These are phyloP conservation scores for Condylura cristata DNA, from an alignment of 2,113 vertebrate genomes.

Conservation along the genomic window DNA sequence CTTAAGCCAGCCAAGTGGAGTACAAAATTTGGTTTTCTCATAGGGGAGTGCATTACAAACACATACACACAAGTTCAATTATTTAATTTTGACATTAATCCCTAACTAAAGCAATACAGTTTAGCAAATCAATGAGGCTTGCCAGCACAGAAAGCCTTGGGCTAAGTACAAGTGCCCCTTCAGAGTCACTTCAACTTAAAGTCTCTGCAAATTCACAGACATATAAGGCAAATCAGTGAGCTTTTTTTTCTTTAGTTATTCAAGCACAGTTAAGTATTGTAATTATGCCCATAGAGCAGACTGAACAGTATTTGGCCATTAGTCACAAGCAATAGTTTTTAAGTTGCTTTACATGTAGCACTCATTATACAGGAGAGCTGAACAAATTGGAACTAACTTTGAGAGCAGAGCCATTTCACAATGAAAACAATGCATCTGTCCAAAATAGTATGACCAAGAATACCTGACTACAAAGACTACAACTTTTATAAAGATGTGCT, in stretches of 20 bases:
- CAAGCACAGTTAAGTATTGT: conserved; percentile 49
- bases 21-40: conserved; percentile 72
- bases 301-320: conserved; percentile 45
- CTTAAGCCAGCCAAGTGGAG: conserved; percentile 67
- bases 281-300: conserved; percentile 59
- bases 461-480: background rate
- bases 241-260: conserved; percentile 66
- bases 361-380: conserved; percentile 36
- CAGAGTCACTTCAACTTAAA: conserved; percentile 51
- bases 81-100: conserved; percentile 67
- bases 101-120: conserved; percentile 39
- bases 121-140: conserved; percentile 48
- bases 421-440: background rate
- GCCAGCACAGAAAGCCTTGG: background rate
- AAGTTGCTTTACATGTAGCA: conserved; percentile 55
- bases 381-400: background rate
- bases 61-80: conserved; percentile 63
- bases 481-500: background rate
- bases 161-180: conserved; percentile 56
- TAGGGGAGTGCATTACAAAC: conserved; percentile 64
- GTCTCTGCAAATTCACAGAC: conserved; percentile 25
- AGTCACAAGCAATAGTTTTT: conserved; percentile 60
- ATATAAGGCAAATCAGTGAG: conserved; percentile 19
- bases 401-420: background rate
- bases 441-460: conserved; percentile 4